Conservation (phyloP, 2,113 vertebrate species). For the Caretta caretta region DNA sequence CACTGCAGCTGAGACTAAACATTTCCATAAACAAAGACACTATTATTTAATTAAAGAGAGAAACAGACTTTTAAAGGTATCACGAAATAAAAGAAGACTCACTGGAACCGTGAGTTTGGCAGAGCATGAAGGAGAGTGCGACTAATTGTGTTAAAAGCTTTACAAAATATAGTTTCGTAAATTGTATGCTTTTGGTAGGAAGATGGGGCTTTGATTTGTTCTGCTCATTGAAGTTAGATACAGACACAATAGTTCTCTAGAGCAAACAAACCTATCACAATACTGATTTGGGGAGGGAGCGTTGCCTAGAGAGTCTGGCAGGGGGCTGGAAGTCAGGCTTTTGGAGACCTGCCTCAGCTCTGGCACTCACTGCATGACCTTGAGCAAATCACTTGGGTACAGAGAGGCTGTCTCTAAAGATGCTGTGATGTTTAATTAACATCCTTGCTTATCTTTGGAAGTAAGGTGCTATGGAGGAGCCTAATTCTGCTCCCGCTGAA, state of each 20-base stretch:
- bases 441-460: too few species aligned
- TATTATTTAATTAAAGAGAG: not conserved
- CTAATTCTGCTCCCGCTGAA: not conserved
- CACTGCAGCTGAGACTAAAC: not conserved
- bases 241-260: not conserved
- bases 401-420: not conserved
- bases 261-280: not conserved
- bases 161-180: not conserved
- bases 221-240: not conserved
- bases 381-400: not conserved
- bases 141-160: not conserved
- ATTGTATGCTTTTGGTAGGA: not conserved
- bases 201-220: not conserved
- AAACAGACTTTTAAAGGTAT: not conserved
- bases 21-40: not conserved
- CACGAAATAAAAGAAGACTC: slow-evolving; percentile 34
- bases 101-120: not conserved
- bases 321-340: not conserved
- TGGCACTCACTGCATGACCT: not conserved
- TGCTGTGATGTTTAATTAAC: not conserved
- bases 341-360: not conserved
- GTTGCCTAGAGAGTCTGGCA: not conserved
- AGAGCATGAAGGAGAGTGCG: not conserved
- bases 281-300: not conserved
- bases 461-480: not conserved